A percentile compares a stretch with the other conserved stretches of the same genome.
These are phyloP conservation scores for Psettodes erumei DNA, from an alignment of 2,113 vertebrate species.

Conservation along the genomic window DNA sequence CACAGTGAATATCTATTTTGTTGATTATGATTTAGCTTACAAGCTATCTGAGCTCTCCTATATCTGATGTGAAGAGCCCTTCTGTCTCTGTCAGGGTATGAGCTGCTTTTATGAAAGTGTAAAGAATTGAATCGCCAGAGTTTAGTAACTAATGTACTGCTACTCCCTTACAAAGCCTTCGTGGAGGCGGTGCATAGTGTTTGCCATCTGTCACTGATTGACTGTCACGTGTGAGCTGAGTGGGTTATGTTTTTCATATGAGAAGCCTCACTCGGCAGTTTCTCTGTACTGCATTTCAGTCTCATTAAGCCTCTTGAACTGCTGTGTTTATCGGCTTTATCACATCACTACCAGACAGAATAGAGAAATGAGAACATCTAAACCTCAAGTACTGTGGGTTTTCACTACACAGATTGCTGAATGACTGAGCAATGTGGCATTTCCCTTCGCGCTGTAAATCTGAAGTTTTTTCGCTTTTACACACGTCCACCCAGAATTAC, in stretches of 20 bases:
- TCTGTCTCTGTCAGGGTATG: background rate
- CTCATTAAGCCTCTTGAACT: slow-evolving; percentile 30
- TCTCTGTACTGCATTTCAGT: slow-evolving; percentile 12
- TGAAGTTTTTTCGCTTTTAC: slow-evolving; percentile 15
- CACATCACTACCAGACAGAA: slow-evolving; percentile 36
- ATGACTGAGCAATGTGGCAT: slow-evolving; percentile 34
- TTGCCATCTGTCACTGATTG: background rate
- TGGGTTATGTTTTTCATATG: background rate
- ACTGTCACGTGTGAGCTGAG: background rate
- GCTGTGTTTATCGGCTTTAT: slow-evolving; percentile 43
- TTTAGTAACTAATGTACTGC: background rate
- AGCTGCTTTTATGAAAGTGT: background rate
- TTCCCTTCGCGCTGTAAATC: slow-evolving; percentile 25
- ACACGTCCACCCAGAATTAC: background rate
- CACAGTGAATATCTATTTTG: background rate
- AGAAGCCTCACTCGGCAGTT: slow-evolving; percentile 11
- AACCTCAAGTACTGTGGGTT: slow-evolving; percentile 46
- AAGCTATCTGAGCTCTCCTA: background rate
- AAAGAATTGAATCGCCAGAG: background rate
- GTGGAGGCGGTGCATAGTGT: background rate
- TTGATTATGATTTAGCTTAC: background rate
- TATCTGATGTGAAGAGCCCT: background rate
- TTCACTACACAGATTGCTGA: slow-evolving; percentile 33
- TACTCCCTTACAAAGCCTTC: background rate
- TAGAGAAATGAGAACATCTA: slow-evolving; percentile 44